These are phyloP conservation scores for Pocillopora meandrina DNA, from an alignment of 92 coral and sea anemone genomes.

Conservation along the genomic window DNA sequence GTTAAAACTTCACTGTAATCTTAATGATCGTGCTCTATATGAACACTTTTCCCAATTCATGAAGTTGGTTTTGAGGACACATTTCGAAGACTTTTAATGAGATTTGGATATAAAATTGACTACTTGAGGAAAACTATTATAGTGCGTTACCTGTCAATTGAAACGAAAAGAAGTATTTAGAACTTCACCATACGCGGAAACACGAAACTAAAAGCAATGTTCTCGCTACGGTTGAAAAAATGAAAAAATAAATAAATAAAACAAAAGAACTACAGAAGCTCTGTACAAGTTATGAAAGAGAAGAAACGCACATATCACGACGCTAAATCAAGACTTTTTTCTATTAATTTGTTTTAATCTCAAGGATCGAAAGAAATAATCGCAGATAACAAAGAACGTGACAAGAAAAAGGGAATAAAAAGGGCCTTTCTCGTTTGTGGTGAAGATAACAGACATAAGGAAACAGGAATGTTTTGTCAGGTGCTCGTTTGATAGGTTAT, in stretches of 20 bases:
- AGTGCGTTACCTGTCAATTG: no score
- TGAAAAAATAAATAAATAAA: no score
- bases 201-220: no score
- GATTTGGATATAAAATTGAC: conserved; percentile 13
- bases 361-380: neutral
- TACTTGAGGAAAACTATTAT: no score
- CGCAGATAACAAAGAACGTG: conserved; percentile 9
- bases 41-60: conserved; percentile 22
- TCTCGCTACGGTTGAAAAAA: no score
- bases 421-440: neutral
- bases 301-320: no score
- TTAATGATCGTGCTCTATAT: neutral
- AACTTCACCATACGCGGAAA: no score
- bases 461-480: conserved; percentile 28
- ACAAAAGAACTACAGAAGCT: no score
- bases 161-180: no score
- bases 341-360: neutral
- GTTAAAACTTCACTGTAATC: neutral
- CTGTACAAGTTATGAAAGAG: no score
- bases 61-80: conserved; percentile 20
- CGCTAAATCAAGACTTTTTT: neutral
- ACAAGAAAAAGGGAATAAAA: conserved; percentile 2
- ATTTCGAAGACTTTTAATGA: conserved; percentile 17
- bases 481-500: conserved; percentile 7
- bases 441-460: conserved; percentile 7